Percentiles rank a stretch among this genome's conserved stretches.
phyloP scores from a whole-genome alignment of 1,140 invertebrate genomes.

The Latrodectus geometricus region DNA sequence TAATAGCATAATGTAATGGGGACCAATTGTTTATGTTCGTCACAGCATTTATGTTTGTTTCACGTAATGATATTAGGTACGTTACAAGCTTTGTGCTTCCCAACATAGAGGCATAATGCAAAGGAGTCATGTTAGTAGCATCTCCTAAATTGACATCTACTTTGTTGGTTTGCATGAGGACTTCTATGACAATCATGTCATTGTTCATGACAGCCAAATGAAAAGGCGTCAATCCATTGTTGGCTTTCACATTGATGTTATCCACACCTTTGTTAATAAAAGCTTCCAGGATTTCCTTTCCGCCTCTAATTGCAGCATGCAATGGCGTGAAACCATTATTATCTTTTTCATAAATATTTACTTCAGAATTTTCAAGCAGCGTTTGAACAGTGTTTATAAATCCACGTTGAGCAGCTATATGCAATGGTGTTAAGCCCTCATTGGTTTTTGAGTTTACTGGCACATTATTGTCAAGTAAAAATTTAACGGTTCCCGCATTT shows the following conservation, averaged over 20 bases:
- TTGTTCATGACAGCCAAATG: neutral
- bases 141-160: neutral
- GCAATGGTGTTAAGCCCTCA: neutral
- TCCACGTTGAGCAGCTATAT: neutral
- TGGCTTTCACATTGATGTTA: neutral
- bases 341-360: neutral
- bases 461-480: neutral
- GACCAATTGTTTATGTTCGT: too few relatives aligned
- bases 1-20: too few relatives aligned
- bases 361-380: neutral
- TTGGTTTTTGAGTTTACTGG: neutral
- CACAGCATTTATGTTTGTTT: too few relatives aligned
- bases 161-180: neutral
- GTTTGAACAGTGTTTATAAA: neutral
- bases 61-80: too few relatives aligned
- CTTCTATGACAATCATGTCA: neutral
- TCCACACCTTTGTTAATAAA: neutral
- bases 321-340: slow-evolving; percentile 1
- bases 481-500: neutral
- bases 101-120: neutral
- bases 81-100: neutral
- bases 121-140: neutral
- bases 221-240: neutral
- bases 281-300: neutral
- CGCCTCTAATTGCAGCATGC: neutral